A percentile compares a stretch with the other conserved stretches of the same genome.
These are phyloP conservation scores for Carpatolechia fugitivella DNA, from an alignment of 2,888 invertebrate genomes.

Conservation along the genomic window DNA sequence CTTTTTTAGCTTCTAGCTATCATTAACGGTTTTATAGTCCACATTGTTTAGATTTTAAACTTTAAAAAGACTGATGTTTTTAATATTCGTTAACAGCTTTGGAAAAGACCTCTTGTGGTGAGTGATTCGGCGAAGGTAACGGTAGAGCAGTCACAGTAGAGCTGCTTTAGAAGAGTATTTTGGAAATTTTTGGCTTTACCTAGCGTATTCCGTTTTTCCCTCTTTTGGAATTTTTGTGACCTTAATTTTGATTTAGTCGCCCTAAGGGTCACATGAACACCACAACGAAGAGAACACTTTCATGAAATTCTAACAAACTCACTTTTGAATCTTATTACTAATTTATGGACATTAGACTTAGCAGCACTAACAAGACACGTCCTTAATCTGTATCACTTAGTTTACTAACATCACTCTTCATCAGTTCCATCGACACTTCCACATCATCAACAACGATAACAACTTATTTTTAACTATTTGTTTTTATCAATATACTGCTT, in stretches of 20 bases:
- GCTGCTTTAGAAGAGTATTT: conserved; percentile 58
- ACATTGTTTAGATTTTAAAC: conserved; percentile 11
- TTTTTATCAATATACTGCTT: not conserved
- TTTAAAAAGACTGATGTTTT: conserved; percentile 18
- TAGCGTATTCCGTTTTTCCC: conserved; percentile 49
- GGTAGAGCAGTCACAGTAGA: conserved; percentile 58
- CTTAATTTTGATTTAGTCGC: conserved; percentile 32
- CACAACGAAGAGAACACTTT: conserved; percentile 35
- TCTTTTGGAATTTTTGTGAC: conserved; percentile 37
- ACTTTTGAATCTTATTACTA: not conserved
- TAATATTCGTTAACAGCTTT: conserved; percentile 71
- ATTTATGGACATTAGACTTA: not conserved
- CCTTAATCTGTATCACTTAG: not conserved
- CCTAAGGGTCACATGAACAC: conserved; percentile 39
- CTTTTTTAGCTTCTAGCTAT: not conserved
- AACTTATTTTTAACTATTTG: not conserved
- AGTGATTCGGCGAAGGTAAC: conserved; percentile 71
- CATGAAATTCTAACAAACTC: conserved; percentile 1
- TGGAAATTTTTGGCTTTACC: conserved; percentile 53
- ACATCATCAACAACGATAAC: not conserved
- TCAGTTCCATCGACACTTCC: not conserved
- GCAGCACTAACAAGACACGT: conserved; percentile 11
- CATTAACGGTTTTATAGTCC: not conserved
- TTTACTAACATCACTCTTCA: not conserved
- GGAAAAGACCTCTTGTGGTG: conserved; percentile 78